Evolutionary conservation across 2,888 invertebrate species (phyloP), one percentile per base, ranked within the genome.

Genomic region (Tethea ocularis): DNA sequence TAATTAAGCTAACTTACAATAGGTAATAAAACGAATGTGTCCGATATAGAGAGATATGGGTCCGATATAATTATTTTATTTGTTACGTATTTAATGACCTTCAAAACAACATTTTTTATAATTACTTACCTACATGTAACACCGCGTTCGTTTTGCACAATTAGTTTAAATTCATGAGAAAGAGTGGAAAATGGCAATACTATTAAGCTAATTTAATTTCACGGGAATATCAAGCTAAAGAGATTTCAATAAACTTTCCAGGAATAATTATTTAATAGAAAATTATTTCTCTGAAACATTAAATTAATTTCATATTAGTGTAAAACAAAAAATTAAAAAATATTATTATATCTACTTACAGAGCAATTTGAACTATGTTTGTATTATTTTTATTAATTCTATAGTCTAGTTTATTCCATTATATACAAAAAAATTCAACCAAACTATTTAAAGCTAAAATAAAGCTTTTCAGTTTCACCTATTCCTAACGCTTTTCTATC

Each of bases 141-240:
- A 15, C 24, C 26, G 24, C n/a, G 26, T 29, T n/a, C n/a, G 29
- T 8, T 13, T 17, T 23, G 54, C 51, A 57, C 56, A 53, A 58
- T 61, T 58, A 58, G 58, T 46, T 46, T 36, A 53, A 23, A 26
- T 51, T 52, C 33, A 33, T 46, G 46, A 51, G 51, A 55, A 20
- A 33, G 52, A n/a, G 36, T 36, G n/a, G 52, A 61, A 61, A 61
- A 61, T 41, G 22, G 51, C 23, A 38, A 17, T 55, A 58, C 57
- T 61, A 53, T 38, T 17, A 53, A 10, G 1, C 6, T 17, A n/a
- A 6, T 41, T 41, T 17, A 15, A 36, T 15, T 36, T 36, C 36
- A 56, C 38, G 56, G 22, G 20, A 22, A 52, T 26, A 29, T 55
- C 41, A 10, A 51, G 22, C 36, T 23, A 38, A 13, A 46, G n/a